Conservation (phyloP, 1,140 invertebrate genomes). For the Amyelois transitella region DNA sequence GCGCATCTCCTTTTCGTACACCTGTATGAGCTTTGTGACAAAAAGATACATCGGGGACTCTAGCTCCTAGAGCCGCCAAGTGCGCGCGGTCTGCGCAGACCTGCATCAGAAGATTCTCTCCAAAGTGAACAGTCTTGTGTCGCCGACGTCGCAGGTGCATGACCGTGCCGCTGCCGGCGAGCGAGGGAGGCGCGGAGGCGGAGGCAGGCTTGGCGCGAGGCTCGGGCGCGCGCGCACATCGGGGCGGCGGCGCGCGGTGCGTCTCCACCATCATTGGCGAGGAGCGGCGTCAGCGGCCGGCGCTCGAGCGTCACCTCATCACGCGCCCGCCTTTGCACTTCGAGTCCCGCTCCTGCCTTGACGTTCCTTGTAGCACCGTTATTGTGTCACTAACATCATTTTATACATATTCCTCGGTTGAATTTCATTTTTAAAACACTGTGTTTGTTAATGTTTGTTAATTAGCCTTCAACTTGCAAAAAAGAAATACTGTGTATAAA, state of each 20-base stretch:
- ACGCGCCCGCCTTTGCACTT: constrained; percentile 24
- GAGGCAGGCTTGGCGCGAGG: constrained; percentile 57
- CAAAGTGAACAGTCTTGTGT: constrained; percentile 85
- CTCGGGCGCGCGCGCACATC: constrained; percentile 63
- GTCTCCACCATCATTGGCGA: constrained; percentile 74
- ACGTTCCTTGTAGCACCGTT: constrained; percentile 10
- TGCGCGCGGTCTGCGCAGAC: constrained; percentile 78
- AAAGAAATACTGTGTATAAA: neutral
- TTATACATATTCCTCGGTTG: constrained; percentile 13
- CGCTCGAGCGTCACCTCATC: constrained; percentile 66
- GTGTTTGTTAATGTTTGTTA: neutral
- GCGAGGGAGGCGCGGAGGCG: constrained; percentile 59
- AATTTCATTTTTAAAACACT: constrained; percentile 17
- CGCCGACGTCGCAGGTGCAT: constrained; percentile 77
- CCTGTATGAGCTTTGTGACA: constrained; percentile 68
- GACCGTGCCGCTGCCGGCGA: constrained; percentile 67
- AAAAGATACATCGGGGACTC: constrained; percentile 68
- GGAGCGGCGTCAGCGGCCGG: constrained; percentile 67
- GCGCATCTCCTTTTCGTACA: constrained; percentile 53
- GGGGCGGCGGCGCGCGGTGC: constrained; percentile 67
- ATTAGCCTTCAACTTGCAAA: neutral
- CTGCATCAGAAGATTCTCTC: constrained; percentile 80
- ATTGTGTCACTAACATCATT: constrained; percentile 21
- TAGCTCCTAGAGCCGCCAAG: constrained; percentile 62
- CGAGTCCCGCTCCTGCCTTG: constrained; percentile 15